Base-by-base conservation (phyloP, 23 tunicate species). In the Trididemnum nubilum region DNA sequence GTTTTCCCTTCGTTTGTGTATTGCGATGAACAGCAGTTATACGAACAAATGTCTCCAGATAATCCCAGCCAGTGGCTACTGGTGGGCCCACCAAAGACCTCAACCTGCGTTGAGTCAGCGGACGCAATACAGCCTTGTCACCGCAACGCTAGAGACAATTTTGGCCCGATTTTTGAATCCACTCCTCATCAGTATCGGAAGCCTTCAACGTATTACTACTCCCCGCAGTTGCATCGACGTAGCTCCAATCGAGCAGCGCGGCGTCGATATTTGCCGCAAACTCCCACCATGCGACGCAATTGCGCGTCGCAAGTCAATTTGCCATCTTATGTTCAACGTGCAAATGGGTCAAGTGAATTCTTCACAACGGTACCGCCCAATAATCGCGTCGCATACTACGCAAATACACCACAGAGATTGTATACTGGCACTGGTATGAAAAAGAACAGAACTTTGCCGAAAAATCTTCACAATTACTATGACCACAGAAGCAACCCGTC, bases 181-280 rank as follows among this genome's bases (percentile, higher is more conserved):
- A 9, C 9, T 15, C 15, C 54, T 15, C 15, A 9, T 44, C 54
- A 9, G 54, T 44, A 44, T 44, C 54, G n/a, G n/a, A n/a, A n/a
- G n/a, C 57, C 57, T 49, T 12, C 18, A 49, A 49, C 12, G 18
- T 12, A 61, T n/a, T 61, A 21, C 67, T 26, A 24, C 5, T 21
- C 67, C 5, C 67, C 67, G 26, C 67, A 61, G 26, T 61, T 61
- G 22, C 67, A 61, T 61, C 67, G 67, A 21, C 67, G 67, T 12
- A 12, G 25, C 5, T 61, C 67, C 5, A 4, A 21, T 61, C 5
- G 22, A 5, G 29, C 67, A n/a, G 25, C 67, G n/a, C 18, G 26
- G n/a, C 67, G 67, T 61, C 67, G 67, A 23, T 61, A 21, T 61
- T n/a, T 61, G 22, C 67, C 67, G 5, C 67, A 5, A 61, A 12